Base-by-base conservation (phyloP, 2,888 invertebrate species). In the Hybos culiciformis region DNA sequence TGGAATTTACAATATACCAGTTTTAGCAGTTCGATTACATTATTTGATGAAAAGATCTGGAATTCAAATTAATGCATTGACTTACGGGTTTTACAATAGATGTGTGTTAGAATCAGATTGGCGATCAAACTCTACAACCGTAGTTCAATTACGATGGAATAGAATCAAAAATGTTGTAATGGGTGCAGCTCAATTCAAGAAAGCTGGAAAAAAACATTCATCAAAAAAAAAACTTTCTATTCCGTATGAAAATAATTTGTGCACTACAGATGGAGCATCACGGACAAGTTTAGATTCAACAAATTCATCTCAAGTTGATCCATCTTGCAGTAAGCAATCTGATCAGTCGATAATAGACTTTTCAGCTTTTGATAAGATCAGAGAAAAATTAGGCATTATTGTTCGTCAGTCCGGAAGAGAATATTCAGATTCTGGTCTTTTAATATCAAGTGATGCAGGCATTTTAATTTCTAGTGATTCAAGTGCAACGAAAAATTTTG, bases 41-140 rank as follows among this genome's bases (percentile, higher is more conserved):
- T 83, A 88, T 58, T 76, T 90, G 36, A 93, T 94, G 92, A 92
- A 92, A 63, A 77, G 86, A 17, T 83, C 83, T 31, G 92, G 92
- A 0, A 75, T 98, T 31, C 90, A 91, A 58, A 94, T 96, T 1
- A 98, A 98, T 63, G 98, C 98, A 9, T 78, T 98, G 41, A 98
- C 98, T 0, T 98, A 98, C 58, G 97, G 97, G 9, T 76, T 79
- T 54, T 79, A 76, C 55, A 82, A 81, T 61, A 70, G 80, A 36
- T 82, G 80, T 54, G 94, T 98, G 32, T 72, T 97, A 43, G 94
- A 96, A 67, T 91, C 93, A 6, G 84, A 86, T 52, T 96, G 94
- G 96, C 92, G 93, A 1, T 78, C 83, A 32, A 82, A 83, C 51
- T 77, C 78, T 71, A 77, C 78, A 51, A 82, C 75, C 60, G 69